These are phyloP conservation scores for Halcyon chelicuti DNA, from an alignment of 2,797 vertebrate species.

Conservation along the genomic window DNA sequence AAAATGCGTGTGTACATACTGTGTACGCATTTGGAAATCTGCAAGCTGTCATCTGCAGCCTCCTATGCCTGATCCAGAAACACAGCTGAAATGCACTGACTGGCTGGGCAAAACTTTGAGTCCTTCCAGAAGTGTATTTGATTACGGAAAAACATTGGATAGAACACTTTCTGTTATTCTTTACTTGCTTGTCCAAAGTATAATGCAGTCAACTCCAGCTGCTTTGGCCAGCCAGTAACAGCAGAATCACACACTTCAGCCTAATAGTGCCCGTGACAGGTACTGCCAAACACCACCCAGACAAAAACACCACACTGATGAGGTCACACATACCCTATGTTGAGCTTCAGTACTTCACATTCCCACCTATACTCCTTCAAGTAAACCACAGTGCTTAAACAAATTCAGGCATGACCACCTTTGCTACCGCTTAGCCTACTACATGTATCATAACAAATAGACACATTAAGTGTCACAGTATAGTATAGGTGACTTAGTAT, in stretches of 20 bases:
- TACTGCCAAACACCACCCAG: constrained; percentile 29
- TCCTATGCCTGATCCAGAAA: neutral
- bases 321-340: constrained; percentile 16
- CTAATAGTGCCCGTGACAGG: neutral
- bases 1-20: accelerated
- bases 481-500: neutral
- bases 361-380: constrained; percentile 1
- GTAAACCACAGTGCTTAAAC: neutral
- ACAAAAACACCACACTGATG: constrained; percentile 34
- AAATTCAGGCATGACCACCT: neutral
- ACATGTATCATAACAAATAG: neutral
- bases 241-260: neutral
- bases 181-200: neutral
- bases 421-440: neutral
- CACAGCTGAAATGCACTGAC: neutral
- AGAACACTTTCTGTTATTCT: neutral
- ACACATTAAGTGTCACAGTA: neutral
- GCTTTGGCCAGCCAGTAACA: neutral
- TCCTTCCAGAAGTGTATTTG: neutral
- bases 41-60: neutral
- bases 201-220: constrained; percentile 28
- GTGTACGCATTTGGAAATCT: neutral
- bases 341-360: neutral
- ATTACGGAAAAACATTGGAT: neutral
- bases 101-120: neutral